Conservation (phyloP, 2,888 invertebrate genomes). For the Hololepta plana region DNA sequence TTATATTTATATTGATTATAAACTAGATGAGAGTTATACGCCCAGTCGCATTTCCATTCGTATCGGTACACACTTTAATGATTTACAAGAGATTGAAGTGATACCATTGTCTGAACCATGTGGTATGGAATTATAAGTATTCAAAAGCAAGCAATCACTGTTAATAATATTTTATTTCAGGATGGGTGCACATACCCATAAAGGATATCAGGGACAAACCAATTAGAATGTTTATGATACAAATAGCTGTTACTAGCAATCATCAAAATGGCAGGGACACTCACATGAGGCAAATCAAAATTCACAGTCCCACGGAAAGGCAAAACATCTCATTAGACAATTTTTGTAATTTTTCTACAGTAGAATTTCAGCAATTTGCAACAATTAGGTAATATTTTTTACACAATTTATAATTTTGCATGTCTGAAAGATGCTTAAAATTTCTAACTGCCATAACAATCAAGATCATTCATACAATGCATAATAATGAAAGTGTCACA, state of each 20-base stretch:
- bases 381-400: constrained; percentile 58
- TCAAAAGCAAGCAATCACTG: not conserved
- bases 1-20: constrained; percentile 94
- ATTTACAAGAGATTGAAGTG: constrained; percentile 88
- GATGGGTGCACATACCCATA: constrained; percentile 90
- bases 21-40: constrained; percentile 97
- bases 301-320: constrained; percentile 70
- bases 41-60: constrained; percentile 86
- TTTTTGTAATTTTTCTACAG: constrained; percentile 62
- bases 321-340: constrained; percentile 47
- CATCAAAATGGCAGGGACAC: constrained; percentile 99
- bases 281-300: constrained; percentile 92
- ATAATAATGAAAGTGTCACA: no score
- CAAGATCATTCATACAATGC: no score
- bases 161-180: constrained; percentile 26
- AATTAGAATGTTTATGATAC: constrained; percentile 89
- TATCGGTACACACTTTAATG: constrained; percentile 92
- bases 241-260: constrained; percentile 91
- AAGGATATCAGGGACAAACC: constrained; percentile 75
- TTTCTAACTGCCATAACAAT: no score
- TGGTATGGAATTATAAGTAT: constrained; percentile 25
- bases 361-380: constrained; percentile 65
- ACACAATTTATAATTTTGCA: no score
- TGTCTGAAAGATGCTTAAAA: no score
- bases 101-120: constrained; percentile 86